Evolutionary conservation across 2,888 invertebrate species (phyloP).

Genomic region (Polydrusus tereticollis): DNA sequence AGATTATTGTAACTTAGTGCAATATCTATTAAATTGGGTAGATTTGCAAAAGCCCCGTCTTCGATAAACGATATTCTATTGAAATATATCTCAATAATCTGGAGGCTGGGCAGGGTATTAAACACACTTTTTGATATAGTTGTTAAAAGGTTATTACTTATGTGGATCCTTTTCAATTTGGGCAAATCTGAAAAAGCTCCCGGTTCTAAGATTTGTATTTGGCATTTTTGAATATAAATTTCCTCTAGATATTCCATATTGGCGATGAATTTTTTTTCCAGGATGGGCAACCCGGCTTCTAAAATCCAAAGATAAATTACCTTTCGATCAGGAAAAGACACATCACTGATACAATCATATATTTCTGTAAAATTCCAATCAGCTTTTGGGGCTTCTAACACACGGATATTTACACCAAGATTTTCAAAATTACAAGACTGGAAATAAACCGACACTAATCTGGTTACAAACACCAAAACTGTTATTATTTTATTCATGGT

Average conservation of each 20-base stretch:
- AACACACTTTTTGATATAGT: background rate
- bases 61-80: background rate
- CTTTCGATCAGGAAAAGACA: background rate
- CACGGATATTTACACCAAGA: too few relatives aligned
- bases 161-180: background rate
- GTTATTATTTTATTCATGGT: background rate
- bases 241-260: background rate
- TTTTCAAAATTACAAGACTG: background rate
- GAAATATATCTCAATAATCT: background rate
- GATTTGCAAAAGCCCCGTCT: slow-evolving; percentile 4
- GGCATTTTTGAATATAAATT: background rate
- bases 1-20: background rate
- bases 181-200: slow-evolving; percentile 9
- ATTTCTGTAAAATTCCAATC: background rate
- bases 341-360: slow-evolving; percentile 4
- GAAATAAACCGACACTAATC: background rate
- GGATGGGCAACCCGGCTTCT: background rate
- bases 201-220: background rate
- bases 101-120: background rate
- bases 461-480: background rate
- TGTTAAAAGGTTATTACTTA: background rate
- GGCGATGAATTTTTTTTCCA: background rate
- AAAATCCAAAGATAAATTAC: background rate
- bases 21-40: background rate
- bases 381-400: background rate